Percentiles rank a stretch among this genome's conserved stretches.
These are phyloP conservation scores for Hypselothyrea guttata DNA, from an alignment of 2,888 invertebrate genomes.

Conservation along the genomic window DNA sequence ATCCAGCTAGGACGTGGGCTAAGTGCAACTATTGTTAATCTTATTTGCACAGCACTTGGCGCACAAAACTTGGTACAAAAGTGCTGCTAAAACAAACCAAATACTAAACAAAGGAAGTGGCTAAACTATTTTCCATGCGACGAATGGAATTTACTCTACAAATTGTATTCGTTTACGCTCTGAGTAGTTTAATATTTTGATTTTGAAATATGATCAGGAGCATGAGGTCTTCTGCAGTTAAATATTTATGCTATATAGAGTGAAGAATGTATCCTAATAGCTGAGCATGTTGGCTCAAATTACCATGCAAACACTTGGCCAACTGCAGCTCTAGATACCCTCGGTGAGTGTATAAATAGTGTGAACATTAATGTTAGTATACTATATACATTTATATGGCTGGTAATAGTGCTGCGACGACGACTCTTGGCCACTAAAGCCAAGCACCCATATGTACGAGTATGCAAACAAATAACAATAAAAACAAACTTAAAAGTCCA, in stretches of 20 bases:
- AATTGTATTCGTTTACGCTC: not conserved
- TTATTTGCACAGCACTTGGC: slow-evolving; percentile 66
- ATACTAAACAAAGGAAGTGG: slow-evolving; percentile 30
- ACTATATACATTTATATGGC: slow-evolving; percentile 10
- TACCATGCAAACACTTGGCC: too few species aligned
- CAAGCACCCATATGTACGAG: slow-evolving; percentile 18
- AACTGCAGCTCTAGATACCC: not conserved
- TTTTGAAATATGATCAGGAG: too few species aligned
- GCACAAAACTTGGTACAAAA: slow-evolving; percentile 38
- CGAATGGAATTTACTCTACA: slow-evolving; percentile 18
- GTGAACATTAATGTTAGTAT: slow-evolving; percentile 16
- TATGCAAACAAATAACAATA: slow-evolving; percentile 57
- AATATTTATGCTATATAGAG: not conserved
- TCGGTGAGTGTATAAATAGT: slow-evolving; percentile 9
- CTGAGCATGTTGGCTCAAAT: not conserved
- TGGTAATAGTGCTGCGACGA: slow-evolving; percentile 22
- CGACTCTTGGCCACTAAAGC: slow-evolving; percentile 17
- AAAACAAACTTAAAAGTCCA: slow-evolving; percentile 77
- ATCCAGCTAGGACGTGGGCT: slow-evolving; percentile 29
- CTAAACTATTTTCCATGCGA: slow-evolving; percentile 1
- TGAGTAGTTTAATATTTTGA: not conserved
- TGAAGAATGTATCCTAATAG: not conserved
- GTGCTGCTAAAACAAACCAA: slow-evolving; percentile 46
- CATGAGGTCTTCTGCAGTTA: not conserved
- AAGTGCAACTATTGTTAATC: slow-evolving; percentile 70